These are phyloP conservation scores for Scomber scombrus DNA, from an alignment of 2,113 vertebrate species.

Conservation along the genomic window DNA sequence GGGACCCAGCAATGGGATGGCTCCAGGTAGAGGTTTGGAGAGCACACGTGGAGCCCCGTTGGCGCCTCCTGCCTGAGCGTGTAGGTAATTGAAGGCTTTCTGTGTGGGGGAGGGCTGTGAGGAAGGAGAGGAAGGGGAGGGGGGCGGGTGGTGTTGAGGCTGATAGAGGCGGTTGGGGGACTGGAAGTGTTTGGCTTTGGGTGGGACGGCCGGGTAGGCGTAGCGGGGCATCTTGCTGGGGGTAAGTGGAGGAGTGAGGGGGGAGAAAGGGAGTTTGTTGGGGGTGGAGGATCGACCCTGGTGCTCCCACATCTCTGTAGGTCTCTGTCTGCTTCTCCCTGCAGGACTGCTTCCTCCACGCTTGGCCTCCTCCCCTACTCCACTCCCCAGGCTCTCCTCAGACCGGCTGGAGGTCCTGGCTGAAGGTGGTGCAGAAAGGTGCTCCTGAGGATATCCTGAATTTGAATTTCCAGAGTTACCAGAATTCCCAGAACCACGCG, in stretches of 20 bases:
- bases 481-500: constrained; percentile 91
- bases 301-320: constrained; percentile 55
- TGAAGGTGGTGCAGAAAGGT: constrained; percentile 48
- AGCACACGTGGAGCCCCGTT: constrained; percentile 31
- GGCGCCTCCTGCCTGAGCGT: constrained; percentile 37
- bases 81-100: constrained; percentile 75
- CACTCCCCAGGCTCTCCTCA: constrained; percentile 83
- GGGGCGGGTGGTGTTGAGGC: constrained; percentile 37
- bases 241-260: constrained; percentile 74
- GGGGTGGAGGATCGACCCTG: constrained; percentile 34
- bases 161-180: constrained; percentile 48
- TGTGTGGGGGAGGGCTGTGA: constrained; percentile 60
- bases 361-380: constrained; percentile 59
- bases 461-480: constrained; percentile 64
- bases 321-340: constrained; percentile 36
- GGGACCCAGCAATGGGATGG: constrained; percentile 43
- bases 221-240: constrained; percentile 77
- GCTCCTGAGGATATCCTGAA: constrained; percentile 82
- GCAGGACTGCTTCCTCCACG: constrained; percentile 45
- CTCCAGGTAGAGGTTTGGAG: constrained; percentile 66
- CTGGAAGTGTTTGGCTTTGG: constrained; percentile 66
- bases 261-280: constrained; percentile 43
- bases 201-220: constrained; percentile 71
- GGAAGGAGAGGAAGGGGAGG: constrained; percentile 45
- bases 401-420: constrained; percentile 76